Evolutionary conservation across 2,113 vertebrate species (phyloP).

Genomic region (Bettongia penicillata): DNA sequence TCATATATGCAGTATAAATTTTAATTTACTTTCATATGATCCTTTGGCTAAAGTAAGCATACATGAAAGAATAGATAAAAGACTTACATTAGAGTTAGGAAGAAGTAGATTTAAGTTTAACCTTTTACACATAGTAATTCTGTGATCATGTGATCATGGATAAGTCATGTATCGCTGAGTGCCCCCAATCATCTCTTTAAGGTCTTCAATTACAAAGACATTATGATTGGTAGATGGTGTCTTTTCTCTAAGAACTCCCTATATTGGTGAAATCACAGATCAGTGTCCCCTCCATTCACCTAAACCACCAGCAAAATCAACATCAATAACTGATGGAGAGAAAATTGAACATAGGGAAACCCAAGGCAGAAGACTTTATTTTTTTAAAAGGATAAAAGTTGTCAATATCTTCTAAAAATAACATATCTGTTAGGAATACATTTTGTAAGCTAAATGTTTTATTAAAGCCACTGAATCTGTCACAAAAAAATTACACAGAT

Average conservation of each 20-base stretch:
- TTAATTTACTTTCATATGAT: background rate
- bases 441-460: background rate
- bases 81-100: background rate
- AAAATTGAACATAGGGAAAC: background rate
- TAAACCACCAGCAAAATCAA: background rate
- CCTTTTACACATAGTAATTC: background rate
- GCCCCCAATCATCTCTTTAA: background rate
- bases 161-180: background rate
- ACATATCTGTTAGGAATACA: background rate
- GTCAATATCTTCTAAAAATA: background rate
- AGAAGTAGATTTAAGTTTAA: background rate
- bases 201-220: background rate
- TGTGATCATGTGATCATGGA: background rate
- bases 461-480: background rate
- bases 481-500: background rate
- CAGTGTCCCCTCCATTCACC: background rate
- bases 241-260: background rate
- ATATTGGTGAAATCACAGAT: background rate
- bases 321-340: background rate
- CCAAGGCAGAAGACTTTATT: background rate
- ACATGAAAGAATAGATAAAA: background rate
- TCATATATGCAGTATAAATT: background rate
- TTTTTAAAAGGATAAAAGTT: background rate
- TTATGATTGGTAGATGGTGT: background rate
- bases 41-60: background rate